Base-by-base conservation (phyloP, 2,888 invertebrate genomes). In the Autographa gamma region DNA sequence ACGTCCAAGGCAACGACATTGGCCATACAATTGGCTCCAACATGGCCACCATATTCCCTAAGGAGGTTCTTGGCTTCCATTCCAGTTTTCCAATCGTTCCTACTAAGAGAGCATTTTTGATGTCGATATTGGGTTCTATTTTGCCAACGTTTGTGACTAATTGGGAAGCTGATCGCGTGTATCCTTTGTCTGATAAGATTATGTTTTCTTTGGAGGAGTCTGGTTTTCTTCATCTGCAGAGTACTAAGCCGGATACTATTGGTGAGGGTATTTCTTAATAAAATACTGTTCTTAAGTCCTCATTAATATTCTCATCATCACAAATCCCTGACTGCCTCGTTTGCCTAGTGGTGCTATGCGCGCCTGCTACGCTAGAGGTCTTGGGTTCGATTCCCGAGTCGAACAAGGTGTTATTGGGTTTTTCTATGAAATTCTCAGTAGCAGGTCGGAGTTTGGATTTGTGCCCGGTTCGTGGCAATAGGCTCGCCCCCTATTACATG, bases 171-270 rank as follows among this genome's bases (percentile, higher is more conserved):
- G 91, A 96, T 14, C 94, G 87, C 83, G 90, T 96, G 87, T 97
- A 96, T 81, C 97, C 97, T 0, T 64, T 96, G 9, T 83, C 79
- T 2, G 89, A 92, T 2, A 91, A 88, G 68, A 9, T 94, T 0
- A 83, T 86, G 11, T 90, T 86, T 74, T 88, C 85, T 69, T 68
- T 96, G 62, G 91, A 94, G 63, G 97, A 97, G 87, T 88, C 86
- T 43, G 97, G 97, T 0, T 97, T 97, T 81, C 80, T 97, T 78
- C 98, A 98, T 90, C 81, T 98, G 25, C 98, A 98, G 88, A 96
- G 97, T 0, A 98, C 98, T 0, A 98, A 98, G 88, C 98, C 98
- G 14, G 98, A 98, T 89, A 98, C 98, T 0, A 93, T 98, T 66
- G 98, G 98, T 97, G 87, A 90, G 93, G 77, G 73, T 59, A 52